Conservation (phyloP, 2,797 vertebrate species). For the Erethizon dorsatum region DNA sequence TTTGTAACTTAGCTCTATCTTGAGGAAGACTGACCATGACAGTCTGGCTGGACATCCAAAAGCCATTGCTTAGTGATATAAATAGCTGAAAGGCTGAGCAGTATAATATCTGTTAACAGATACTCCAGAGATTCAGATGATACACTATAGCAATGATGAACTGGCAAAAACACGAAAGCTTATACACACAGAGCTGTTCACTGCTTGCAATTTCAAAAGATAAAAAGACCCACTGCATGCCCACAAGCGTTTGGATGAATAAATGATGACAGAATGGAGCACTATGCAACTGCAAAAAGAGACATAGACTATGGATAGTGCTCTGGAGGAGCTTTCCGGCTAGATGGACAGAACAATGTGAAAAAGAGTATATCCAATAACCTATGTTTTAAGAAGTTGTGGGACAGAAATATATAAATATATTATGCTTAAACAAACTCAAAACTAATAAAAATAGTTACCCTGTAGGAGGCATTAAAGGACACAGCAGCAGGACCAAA, state of each 20-base stretch:
- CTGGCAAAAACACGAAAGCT: background rate
- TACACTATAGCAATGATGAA: background rate
- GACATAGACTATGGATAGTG: background rate
- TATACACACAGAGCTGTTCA: background rate
- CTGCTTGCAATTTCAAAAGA: conserved; percentile 49
- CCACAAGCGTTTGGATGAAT: background rate
- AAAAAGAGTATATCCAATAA: background rate
- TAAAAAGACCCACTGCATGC: background rate
- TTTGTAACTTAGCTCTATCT: background rate
- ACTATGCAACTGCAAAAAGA: background rate
- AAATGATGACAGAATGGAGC: background rate
- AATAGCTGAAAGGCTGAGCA: background rate
- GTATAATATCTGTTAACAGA: background rate
- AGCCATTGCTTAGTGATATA: background rate
- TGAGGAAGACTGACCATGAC: background rate
- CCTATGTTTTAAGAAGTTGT: conserved; percentile 12
- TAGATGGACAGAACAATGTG: background rate
- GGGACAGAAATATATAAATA: background rate
- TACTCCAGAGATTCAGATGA: background rate
- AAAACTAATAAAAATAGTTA: conserved; percentile 39
- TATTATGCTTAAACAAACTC: background rate
- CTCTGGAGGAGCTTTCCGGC: background rate
- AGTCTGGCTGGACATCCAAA: background rate
- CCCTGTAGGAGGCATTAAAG: background rate
- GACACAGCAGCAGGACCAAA: background rate